A percentile compares a stretch with the other conserved stretches of the same genome.
These are phyloP conservation scores for Melanostoma scalare DNA, from an alignment of 2,888 invertebrate species.

Conservation along the genomic window DNA sequence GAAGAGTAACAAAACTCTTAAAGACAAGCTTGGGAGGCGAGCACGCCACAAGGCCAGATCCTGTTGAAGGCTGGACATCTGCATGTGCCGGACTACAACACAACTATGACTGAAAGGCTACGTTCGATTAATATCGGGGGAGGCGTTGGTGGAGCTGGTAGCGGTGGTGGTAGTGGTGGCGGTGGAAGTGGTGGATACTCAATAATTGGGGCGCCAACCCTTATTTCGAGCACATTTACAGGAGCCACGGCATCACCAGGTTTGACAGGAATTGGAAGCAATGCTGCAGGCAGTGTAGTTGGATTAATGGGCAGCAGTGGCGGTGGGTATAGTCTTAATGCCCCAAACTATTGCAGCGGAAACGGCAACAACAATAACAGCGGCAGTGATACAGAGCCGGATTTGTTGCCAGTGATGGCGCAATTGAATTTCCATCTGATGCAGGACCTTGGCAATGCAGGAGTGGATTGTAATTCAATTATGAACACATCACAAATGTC, in stretches of 20 bases:
- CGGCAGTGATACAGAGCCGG: constrained; percentile 75
- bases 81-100: constrained; percentile 52
- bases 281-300: constrained; percentile 43
- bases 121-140: constrained; percentile 71
- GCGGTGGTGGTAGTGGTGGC: constrained; percentile 12
- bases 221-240: constrained; percentile 77
- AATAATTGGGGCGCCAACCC: constrained; percentile 76
- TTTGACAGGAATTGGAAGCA: constrained; percentile 55
- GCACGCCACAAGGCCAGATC: constrained; percentile 27
- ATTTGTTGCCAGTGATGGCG: constrained; percentile 75
- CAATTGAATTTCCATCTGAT: constrained; percentile 80
- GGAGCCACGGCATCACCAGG: constrained; percentile 73
- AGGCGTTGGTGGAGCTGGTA: constrained; percentile 50
- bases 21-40: constrained; percentile 18
- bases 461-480: constrained; percentile 79
- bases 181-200: constrained; percentile 60
- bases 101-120: constrained; percentile 64
- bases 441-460: constrained; percentile 75
- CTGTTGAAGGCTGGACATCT: constrained; percentile 49
- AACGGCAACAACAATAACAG: constrained; percentile 71
- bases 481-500: constrained; percentile 82
- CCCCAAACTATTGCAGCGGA: constrained; percentile 53
- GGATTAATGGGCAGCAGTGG: constrained; percentile 47
- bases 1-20: constrained; percentile 28
- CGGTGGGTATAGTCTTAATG: constrained; percentile 54